Conservation (phyloP, 2,888 invertebrate species). For the Idaea biselata region DNA sequence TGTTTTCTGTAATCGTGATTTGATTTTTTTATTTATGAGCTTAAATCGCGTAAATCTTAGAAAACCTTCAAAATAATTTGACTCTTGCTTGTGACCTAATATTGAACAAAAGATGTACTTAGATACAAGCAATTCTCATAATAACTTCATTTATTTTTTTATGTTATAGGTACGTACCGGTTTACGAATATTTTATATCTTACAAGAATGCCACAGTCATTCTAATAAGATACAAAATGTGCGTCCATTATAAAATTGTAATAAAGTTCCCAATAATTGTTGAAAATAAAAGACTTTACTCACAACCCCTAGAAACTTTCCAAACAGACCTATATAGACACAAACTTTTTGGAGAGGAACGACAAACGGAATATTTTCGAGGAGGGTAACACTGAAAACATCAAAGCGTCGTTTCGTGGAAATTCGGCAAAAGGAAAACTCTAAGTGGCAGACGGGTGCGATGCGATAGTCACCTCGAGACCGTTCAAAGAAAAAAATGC, state of each 20-base stretch:
- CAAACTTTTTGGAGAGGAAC: constrained; percentile 30
- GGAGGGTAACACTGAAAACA: constrained; percentile 33
- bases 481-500: constrained; percentile 41
- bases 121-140: too few relatives aligned
- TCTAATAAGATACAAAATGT: neutral
- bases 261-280: neutral
- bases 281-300: constrained; percentile 15
- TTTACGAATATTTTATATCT: neutral
- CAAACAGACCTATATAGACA: constrained; percentile 21
- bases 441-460: constrained; percentile 47
- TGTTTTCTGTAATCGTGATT: too few relatives aligned
- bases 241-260: neutral
- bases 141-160: too few relatives aligned
- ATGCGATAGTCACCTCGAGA: constrained; percentile 44
- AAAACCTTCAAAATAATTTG: too few relatives aligned
- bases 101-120: too few relatives aligned
- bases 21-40: too few relatives aligned
- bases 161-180: too few relatives aligned
- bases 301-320: constrained; percentile 25
- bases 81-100: too few relatives aligned
- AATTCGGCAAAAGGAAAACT: constrained; percentile 46
- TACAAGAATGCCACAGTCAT: neutral
- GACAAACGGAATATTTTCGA: constrained; percentile 29
- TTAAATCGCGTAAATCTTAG: too few relatives aligned
- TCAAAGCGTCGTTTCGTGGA: constrained; percentile 28